Base-by-base conservation (phyloP, 2,113 vertebrate species). In the Micronycteris hirsuta region DNA sequence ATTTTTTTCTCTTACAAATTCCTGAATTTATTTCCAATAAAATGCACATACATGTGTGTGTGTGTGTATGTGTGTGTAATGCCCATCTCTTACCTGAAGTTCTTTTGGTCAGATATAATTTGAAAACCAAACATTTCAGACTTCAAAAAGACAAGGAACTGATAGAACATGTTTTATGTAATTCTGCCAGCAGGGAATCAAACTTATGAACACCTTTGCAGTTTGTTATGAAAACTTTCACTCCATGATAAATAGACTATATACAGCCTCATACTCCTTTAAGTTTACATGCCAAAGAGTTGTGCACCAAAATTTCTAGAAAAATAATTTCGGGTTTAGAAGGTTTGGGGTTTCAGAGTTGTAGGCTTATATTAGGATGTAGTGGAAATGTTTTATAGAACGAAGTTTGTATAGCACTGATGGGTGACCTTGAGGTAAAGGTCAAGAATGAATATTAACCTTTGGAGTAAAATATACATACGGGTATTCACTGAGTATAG, bases 101-200 rank as follows among this genome's bases (percentile, higher is more conserved):
- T 58, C 19, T 82, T 86, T 91, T 52, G 56, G 54, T 83, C 33
- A 67, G 10, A 83, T 63, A 13, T 71, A 80, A 54, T 76, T 84
- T 83, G 19, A 74, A 94, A 96, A 78, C 19, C 8, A 68, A 92
- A 73, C 45, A 63, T 54, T 88, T 91, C 68, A 78, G 24, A 91
- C n/a, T 70, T 83, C 19, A 84, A 31, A 71, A 88, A 47, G 38
- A n/a, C 28, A 84, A 87, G 65, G 68, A 93, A 81, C 8, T 65
- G 3, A 70, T 47, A 16, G 33, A 14, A 3, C 22, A 36, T 85
- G 78, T 65, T 65, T 85, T 92, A 85, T n/a, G 22, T 89, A 92
- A 67, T 85, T 89, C 33, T 38, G n/a, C 52, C 33, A 74, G 16
- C 45, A 88, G 78, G 33, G 22, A 92, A 73, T 47, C 16, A 73